Evolutionary conservation across 2,113 vertebrate genomes (phyloP).

Genomic region (Mobula birostris): DNA sequence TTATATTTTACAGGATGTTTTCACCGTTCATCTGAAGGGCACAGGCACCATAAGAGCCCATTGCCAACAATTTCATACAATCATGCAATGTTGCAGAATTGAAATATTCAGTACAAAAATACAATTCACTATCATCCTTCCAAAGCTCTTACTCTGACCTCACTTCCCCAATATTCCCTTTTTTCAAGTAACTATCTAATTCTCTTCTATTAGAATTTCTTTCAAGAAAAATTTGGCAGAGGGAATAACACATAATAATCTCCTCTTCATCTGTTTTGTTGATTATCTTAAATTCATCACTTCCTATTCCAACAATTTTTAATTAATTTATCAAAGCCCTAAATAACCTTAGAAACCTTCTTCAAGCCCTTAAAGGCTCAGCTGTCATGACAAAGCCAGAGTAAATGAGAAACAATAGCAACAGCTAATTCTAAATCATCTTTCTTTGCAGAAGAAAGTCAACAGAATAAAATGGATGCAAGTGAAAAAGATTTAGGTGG

Average conservation of each 20-base stretch:
- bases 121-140: background rate
- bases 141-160: background rate
- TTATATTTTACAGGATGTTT: background rate
- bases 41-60: background rate
- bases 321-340: conserved; percentile 12
- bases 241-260: background rate
- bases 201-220: background rate
- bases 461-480: background rate
- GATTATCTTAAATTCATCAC: background rate
- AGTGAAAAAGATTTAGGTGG: too few relatives aligned
- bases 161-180: background rate
- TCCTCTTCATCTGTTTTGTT: background rate
- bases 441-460: background rate
- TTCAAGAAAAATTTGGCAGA: background rate
- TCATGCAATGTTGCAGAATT: background rate
- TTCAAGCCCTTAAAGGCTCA: background rate
- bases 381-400: background rate
- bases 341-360: background rate
- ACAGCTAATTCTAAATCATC: background rate
- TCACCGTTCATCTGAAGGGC: conserved; percentile 15
- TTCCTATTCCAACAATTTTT: background rate
- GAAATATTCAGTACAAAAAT: background rate
- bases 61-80: background rate
- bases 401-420: background rate
- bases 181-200: background rate